Evolutionary conservation across 92 coral and sea anemone genomes (phyloP).

Genomic region (Porites lobata): DNA sequence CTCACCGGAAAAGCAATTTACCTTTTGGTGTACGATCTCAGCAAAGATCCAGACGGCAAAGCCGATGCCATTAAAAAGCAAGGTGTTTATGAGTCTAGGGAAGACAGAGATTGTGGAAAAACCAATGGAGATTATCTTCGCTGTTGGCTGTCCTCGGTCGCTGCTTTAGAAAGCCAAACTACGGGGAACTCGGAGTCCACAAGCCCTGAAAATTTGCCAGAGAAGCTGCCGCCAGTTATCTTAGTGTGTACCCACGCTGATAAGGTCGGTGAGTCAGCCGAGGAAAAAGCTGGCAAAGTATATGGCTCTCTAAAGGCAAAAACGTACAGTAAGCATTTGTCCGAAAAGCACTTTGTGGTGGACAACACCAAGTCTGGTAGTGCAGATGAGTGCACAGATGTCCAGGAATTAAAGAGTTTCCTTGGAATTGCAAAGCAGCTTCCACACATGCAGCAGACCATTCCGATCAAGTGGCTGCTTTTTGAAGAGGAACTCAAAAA

Average conservation of each 20-base stretch:
- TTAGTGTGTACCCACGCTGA: slow-evolving; percentile 72
- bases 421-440: slow-evolving; percentile 31
- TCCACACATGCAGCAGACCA: background rate
- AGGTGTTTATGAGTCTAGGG: background rate
- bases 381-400: slow-evolving; percentile 28
- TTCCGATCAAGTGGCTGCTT: slow-evolving; percentile 48
- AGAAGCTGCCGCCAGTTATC: slow-evolving; percentile 48
- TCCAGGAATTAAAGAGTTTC: slow-evolving; percentile 29
- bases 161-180: background rate
- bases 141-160: slow-evolving; percentile 64
- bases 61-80: slow-evolving; percentile 36
- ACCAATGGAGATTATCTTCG: slow-evolving; percentile 59
- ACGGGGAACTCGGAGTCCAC: background rate
- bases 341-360: slow-evolving; percentile 29
- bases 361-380: slow-evolving; percentile 66
- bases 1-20: slow-evolving; percentile 56
- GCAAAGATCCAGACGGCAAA: slow-evolving; percentile 18
- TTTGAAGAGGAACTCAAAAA: slow-evolving; percentile 40
- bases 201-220: background rate
- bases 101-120: slow-evolving; percentile 24
- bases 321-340: slow-evolving; percentile 21
- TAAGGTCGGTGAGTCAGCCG: background rate
- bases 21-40: slow-evolving; percentile 48
- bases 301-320: slow-evolving; percentile 2
- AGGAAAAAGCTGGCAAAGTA: slow-evolving; percentile 33